A percentile compares a stretch with the other conserved stretches of the same genome.
These are phyloP conservation scores for Meloidogyne exigua DNA, from an alignment of 1,140 invertebrate species.

Conservation along the genomic window DNA sequence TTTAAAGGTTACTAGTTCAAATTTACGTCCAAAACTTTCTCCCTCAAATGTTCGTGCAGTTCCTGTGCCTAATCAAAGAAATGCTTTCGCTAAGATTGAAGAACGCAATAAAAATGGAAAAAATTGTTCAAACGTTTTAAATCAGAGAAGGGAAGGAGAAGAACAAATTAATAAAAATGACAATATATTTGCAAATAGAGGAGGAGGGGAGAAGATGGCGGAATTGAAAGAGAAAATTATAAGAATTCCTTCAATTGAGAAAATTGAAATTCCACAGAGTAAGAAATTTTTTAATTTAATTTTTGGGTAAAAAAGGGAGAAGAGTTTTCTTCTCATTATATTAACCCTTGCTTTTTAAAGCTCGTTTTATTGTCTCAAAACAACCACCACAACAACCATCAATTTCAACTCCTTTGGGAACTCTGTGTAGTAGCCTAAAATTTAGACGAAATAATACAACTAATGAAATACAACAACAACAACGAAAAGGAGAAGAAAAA, in stretches of 20 bases:
- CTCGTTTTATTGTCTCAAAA: conserved; percentile 45
- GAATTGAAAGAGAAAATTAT: conserved; percentile 23
- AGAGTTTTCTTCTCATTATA: conserved; percentile 22
- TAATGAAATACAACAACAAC: background rate
- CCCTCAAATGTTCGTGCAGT: conserved; percentile 51
- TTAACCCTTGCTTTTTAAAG: too few species aligned
- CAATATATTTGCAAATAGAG: background rate
- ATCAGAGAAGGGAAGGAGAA: background rate
- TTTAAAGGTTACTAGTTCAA: conserved; percentile 31
- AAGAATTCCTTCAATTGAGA: conserved; percentile 44
- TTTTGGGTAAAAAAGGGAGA: background rate
- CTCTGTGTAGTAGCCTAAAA: background rate
- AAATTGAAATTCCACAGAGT: conserved; percentile 49
- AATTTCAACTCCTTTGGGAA: background rate
- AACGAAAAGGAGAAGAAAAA: too few species aligned
- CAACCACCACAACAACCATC: conserved; percentile 16
- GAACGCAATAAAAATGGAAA: conserved; percentile 39
- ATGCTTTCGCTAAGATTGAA: conserved; percentile 58
- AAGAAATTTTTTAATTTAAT: conserved; percentile 1
- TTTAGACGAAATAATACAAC: conserved; percentile 19
- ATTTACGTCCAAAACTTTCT: conserved; percentile 4
- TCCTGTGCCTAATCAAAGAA: conserved; percentile 59
- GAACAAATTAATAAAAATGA: background rate
- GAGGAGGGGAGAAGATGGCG: conserved; percentile 11
- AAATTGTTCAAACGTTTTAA: background rate